Conservation (phyloP, 2,888 invertebrate species). For the Limnephilus auricula region DNA sequence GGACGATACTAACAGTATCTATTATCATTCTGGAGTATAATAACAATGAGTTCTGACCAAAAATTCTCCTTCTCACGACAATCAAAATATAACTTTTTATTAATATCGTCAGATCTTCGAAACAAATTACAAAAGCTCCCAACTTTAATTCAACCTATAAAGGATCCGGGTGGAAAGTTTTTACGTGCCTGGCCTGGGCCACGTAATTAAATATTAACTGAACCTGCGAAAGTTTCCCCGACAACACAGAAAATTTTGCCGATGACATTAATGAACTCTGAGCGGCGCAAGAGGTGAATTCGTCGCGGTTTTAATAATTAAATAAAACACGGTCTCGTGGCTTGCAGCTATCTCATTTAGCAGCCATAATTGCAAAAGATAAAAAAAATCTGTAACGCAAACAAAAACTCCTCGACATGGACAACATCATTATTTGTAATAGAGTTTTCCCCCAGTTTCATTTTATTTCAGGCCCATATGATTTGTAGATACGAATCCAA, state of each 20-base stretch:
- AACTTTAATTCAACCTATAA: not conserved
- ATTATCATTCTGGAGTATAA: too few species aligned
- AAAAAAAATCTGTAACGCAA: not conserved
- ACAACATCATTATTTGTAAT: not conserved
- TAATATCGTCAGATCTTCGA: not conserved
- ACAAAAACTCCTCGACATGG: not conserved
- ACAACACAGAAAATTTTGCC: slow-evolving; percentile 1
- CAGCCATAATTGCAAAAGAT: not conserved
- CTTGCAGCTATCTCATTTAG: not conserved
- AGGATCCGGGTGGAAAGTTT: not conserved
- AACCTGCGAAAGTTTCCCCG: not conserved
- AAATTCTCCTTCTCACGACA: not conserved
- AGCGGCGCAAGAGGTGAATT: slow-evolving; percentile 33
- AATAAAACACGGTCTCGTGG: slow-evolving; percentile 6
- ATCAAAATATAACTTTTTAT: not conserved
- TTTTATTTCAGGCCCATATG: not conserved
- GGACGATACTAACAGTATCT: too few species aligned
- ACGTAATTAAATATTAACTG: slow-evolving; percentile 31
- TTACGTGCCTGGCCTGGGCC: not conserved
- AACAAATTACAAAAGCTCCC: not conserved
- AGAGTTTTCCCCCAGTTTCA: not conserved
- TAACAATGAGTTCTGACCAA: not conserved
- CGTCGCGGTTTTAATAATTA: slow-evolving; percentile 33
- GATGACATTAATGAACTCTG: slow-evolving; percentile 24
- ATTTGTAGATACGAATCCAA: not conserved